Evolutionary conservation across 2,888 invertebrate species (phyloP), one percentile per base, ranked within the genome.

Genomic region (Callyntrura sp.): DNA sequence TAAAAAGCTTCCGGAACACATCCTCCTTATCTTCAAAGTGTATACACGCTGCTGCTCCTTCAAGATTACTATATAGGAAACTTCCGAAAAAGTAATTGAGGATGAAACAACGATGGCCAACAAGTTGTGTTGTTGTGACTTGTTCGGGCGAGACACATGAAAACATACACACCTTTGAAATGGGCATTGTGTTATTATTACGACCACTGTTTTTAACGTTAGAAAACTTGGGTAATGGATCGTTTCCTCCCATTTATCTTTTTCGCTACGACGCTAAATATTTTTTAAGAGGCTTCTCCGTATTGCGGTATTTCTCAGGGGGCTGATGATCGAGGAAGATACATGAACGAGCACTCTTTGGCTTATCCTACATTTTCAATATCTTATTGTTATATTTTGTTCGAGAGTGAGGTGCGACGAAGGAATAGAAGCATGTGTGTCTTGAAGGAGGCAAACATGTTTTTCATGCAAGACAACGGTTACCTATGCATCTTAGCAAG

Each of bases 81-180:
- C 45, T 48, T 51, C 48, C 51, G 76, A 48, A 35, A 23, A 76
- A 76, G 76, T 25, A 51, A 48, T 51, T 51, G 51, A 76, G 51
- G 51, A 51, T 51, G 76, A 48, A 76, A 51, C 76, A 17, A 51
- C 51, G 17, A 62, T 11, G n/a, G 48, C 51, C 76, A 76, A 45
- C 76, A 76, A 76, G 51, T 76, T 51, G 62, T 17, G 62, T 17
- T 51, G 51, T 51, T 14, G 28, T 14, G 62, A 62, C 62, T 25
- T 14, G 3, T 12, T 62, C 62, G 12, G 23, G 25, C 11, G 14
- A 2, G 11, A 51, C 51, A 51, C 51, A 51, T 35, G 35, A 35
- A 35, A 4, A 35, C 35, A 2, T 35, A 35, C 6, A 35, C 6
- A 35, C 35, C 35, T 35, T 57, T 17, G n/a, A 20, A 9, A 60